Percentiles rank a stretch among this genome's conserved stretches.
Conservation (phyloP, 1,140 invertebrate species). For the Vollenhovia emeryi region DNA sequence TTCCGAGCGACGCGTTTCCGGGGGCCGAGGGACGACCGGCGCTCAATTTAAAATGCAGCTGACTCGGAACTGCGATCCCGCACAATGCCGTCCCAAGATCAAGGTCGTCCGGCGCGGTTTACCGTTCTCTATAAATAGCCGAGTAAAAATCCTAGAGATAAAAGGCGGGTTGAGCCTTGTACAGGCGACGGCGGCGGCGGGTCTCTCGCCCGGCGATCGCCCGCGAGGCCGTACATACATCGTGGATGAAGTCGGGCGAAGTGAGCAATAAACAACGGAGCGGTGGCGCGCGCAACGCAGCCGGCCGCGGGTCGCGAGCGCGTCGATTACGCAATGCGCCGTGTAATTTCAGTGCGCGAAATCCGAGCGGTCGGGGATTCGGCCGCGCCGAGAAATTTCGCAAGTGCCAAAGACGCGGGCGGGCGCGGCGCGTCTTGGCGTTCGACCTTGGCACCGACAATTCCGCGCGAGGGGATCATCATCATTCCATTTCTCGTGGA, state of each 20-base stretch:
- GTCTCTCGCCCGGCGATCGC: too few relatives aligned
- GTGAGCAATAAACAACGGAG: conserved; percentile 10
- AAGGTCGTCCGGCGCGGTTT: background rate
- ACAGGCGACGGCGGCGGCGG: too few relatives aligned
- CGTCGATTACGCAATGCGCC: conserved; percentile 44
- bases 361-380: conserved; percentile 14
- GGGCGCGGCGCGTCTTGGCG: conserved; percentile 32
- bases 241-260: background rate
- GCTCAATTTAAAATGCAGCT: conserved; percentile 2
- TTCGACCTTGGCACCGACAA: conserved; percentile 63
- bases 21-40: too few relatives aligned
- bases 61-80: background rate
- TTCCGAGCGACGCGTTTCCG: background rate
- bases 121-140: conserved; percentile 3
- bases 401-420: conserved; percentile 62
- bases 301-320: background rate
- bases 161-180: background rate
- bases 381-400: conserved; percentile 54
- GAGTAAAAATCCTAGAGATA: background rate
- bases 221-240: too few relatives aligned
- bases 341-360: conserved; percentile 45
- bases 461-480: conserved; percentile 64
- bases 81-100: background rate
- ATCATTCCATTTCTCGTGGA: conserved; percentile 62
- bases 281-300: background rate